phyloP scores from a whole-genome alignment of 2,113 vertebrate genomes.

The Laticauda laticaudata region DNA sequence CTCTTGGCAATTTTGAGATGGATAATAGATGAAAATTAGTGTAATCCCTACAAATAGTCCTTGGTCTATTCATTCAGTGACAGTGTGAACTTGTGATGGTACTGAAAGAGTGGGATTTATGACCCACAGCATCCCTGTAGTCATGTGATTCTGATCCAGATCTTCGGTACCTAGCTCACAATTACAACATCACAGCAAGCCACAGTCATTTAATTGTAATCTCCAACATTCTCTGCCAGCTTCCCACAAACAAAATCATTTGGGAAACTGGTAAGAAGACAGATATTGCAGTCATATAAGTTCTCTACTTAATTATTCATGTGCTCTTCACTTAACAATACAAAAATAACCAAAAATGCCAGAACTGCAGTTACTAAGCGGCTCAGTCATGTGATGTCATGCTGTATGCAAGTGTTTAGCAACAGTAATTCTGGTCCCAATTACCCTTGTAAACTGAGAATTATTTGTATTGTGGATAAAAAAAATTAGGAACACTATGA shows the following conservation, averaged over 20 bases:
- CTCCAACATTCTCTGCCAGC: neutral
- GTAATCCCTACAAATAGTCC: neutral
- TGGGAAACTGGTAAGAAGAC: neutral
- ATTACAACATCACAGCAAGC: neutral
- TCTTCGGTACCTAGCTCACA: neutral
- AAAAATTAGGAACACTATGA: neutral
- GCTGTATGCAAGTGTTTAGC: neutral
- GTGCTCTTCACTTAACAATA: neutral
- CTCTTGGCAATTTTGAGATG: neutral
- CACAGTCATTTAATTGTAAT: neutral
- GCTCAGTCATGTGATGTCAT: neutral
- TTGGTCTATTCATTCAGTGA: neutral
- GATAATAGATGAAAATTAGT: neutral
- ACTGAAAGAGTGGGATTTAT: neutral
- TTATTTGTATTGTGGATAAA: neutral
- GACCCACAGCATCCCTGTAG: neutral
- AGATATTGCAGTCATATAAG: neutral
- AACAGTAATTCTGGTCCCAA: neutral
- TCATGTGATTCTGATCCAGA: neutral
- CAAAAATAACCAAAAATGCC: neutral
- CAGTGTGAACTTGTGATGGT: neutral
- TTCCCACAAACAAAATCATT: neutral
- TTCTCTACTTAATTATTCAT: neutral
- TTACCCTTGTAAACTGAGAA: neutral
- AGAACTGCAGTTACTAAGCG: neutral